A percentile compares a stretch with the other conserved stretches of the same genome.
Evolutionary conservation across 2,113 vertebrate genomes (phyloP).

Genomic region (Phyllostomus hastatus): DNA sequence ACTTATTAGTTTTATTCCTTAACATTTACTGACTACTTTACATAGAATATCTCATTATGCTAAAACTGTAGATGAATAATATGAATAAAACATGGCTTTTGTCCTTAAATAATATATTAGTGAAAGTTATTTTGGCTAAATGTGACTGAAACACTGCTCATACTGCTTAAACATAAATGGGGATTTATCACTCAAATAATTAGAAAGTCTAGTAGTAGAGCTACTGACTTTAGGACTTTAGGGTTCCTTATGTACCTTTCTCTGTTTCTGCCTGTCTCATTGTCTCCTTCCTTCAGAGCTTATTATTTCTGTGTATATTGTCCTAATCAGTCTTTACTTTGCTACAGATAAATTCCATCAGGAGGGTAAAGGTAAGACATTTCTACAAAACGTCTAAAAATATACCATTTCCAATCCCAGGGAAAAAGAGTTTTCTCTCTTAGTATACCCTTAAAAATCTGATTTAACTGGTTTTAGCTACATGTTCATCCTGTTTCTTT

Average conservation of each 20-base stretch:
- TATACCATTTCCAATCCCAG: neutral
- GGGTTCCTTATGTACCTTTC: neutral
- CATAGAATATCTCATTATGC: neutral
- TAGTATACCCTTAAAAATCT: neutral
- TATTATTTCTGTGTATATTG: neutral
- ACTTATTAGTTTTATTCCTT: conserved; percentile 8
- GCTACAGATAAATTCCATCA: neutral
- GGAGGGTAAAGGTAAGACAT: neutral
- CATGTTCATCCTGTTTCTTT: neutral
- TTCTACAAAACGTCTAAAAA: neutral
- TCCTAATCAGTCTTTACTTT: neutral
- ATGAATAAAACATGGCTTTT: conserved; percentile 26
- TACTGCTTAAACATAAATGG: neutral
- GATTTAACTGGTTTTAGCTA: neutral
- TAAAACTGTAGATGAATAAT: conserved; percentile 22
- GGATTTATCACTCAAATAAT: neutral
- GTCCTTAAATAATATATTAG: conserved; percentile 33
- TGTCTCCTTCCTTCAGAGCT: neutral
- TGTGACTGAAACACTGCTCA: neutral
- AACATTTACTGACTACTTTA: neutral
- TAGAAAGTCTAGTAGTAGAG: neutral
- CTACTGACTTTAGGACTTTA: neutral
- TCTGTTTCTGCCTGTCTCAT: neutral
- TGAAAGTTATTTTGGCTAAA: neutral
- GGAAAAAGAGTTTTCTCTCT: neutral